Evolutionary conservation across 2,113 vertebrate species (phyloP).

Genomic region (Nanger granti): DNA sequence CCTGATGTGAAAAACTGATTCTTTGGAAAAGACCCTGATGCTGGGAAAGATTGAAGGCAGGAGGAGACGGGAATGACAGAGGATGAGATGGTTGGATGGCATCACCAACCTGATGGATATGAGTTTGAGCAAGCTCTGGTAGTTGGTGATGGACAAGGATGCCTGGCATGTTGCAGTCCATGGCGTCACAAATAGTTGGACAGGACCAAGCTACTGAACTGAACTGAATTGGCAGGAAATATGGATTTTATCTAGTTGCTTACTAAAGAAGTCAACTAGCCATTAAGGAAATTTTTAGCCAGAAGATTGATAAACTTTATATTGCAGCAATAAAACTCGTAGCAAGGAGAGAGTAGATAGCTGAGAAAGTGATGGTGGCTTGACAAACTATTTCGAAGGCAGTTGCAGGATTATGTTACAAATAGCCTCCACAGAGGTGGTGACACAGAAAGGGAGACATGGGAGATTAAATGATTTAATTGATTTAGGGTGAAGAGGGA

Average conservation of each 20-base stretch:
- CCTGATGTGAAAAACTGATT: background rate
- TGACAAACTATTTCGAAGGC: background rate
- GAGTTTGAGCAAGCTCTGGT: background rate
- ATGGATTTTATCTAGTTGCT: background rate
- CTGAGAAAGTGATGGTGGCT: background rate
- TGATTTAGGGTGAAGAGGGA: background rate
- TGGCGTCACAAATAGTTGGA: background rate
- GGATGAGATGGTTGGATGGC: background rate
- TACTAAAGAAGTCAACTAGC: background rate
- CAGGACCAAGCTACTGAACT: background rate
- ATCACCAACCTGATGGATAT: background rate
- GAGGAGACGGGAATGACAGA: background rate
- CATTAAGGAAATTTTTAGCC: background rate
- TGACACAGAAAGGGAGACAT: background rate
- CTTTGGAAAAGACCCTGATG: background rate
- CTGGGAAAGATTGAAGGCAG: background rate
- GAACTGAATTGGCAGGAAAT: background rate
- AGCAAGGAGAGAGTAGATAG: background rate
- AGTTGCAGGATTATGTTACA: background rate
- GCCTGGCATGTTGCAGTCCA: background rate
- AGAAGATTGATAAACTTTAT: background rate
- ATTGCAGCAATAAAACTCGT: background rate
- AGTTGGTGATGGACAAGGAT: background rate
- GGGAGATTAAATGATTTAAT: background rate
- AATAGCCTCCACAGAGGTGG: background rate